Percentiles rank a stretch among this genome's conserved stretches.
phyloP scores from a whole-genome alignment of 2,113 vertebrate genomes.

The Pseudorasbora parva region DNA sequence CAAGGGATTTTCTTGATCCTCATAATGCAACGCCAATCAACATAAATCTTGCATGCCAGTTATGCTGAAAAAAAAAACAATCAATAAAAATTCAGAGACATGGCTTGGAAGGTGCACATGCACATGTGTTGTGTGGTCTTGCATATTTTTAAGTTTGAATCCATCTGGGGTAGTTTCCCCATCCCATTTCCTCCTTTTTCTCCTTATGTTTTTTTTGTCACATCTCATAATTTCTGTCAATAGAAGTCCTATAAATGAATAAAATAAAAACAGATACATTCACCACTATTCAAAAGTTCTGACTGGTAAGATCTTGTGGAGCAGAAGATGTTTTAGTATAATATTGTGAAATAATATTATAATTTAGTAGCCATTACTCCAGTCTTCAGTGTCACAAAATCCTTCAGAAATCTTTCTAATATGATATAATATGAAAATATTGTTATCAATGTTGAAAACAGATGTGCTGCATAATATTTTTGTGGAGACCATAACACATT shows the following conservation, averaged over 20 bases:
- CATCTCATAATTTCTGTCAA: neutral
- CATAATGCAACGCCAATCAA: constrained; percentile 27
- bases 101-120: neutral
- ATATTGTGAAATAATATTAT: neutral
- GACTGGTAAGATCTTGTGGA: neutral
- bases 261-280: neutral
- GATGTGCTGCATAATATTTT: neutral
- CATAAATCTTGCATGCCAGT: constrained; percentile 4
- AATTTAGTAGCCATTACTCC: neutral
- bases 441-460: neutral
- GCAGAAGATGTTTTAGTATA: neutral
- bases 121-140: neutral
- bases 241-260: neutral
- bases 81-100: constrained; percentile 8
- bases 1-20: constrained; percentile 11
- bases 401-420: neutral
- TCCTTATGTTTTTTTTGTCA: neutral
- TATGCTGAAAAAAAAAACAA: constrained; percentile 20
- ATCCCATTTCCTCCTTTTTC: neutral
- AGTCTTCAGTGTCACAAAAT: neutral
- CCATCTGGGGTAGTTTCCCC: neutral
- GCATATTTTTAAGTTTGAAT: neutral
- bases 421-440: neutral
- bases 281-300: neutral
- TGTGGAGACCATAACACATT: neutral